Evolutionary conservation across 2,888 invertebrate genomes (phyloP).

Genomic region (Drosophila koepferae): DNA sequence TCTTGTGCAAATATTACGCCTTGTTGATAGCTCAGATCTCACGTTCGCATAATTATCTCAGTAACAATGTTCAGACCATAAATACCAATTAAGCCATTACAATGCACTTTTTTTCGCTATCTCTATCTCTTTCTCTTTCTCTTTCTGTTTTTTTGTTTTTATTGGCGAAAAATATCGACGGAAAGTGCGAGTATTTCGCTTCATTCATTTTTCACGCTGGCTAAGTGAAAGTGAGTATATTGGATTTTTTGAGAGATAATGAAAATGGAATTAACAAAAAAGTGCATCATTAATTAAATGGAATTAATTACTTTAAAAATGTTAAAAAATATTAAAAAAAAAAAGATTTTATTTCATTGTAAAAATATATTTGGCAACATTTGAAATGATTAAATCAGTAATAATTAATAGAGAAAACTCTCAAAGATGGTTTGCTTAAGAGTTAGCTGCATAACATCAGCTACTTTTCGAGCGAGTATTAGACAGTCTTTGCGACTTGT

Average conservation of each 20-base stretch:
- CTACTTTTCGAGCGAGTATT: background rate
- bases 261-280: background rate
- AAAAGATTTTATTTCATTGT: no score
- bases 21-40: constrained; percentile 32
- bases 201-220: constrained; percentile 28
- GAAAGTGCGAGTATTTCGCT: constrained; percentile 39
- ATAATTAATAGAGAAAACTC: no score
- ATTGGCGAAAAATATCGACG: constrained; percentile 41
- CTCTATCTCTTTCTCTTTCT: constrained; percentile 21
- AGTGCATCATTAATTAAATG: no score
- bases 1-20: constrained; percentile 36
- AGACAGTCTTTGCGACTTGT: background rate
- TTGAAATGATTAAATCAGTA: no score
- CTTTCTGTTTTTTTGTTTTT: constrained; percentile 31
- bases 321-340: no score
- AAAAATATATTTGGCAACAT: no score
- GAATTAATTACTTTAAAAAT: no score
- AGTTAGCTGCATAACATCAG: background rate
- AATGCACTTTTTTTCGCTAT: constrained; percentile 37
- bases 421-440: background rate
- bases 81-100: constrained; percentile 77
- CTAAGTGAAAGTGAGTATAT: background rate
- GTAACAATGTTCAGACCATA: constrained; percentile 48
- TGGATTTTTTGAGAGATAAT: background rate
- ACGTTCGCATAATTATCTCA: constrained; percentile 53